phyloP scores from a whole-genome alignment of 2,888 invertebrate species.

The Coleophora deauratella region DNA sequence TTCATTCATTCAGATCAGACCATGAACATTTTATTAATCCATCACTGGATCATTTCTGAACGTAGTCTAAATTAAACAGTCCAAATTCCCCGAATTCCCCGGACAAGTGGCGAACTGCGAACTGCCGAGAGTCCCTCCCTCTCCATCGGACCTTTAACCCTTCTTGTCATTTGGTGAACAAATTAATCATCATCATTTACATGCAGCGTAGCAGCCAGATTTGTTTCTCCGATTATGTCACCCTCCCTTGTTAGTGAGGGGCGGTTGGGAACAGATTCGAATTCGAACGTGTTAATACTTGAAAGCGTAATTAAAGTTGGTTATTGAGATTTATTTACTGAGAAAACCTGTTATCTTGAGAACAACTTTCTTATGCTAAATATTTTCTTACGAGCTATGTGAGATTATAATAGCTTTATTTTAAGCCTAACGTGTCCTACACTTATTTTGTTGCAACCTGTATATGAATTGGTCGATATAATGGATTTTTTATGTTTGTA shows the following conservation, averaged over 20 bases:
- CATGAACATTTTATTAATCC: too few relatives aligned
- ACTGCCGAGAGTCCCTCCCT: not conserved
- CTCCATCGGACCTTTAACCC: slow-evolving; percentile 58
- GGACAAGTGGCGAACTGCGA: slow-evolving; percentile 56
- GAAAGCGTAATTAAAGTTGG: slow-evolving; percentile 24
- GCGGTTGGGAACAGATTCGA: slow-evolving; percentile 50
- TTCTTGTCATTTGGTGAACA: slow-evolving; percentile 72
- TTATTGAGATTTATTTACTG: slow-evolving; percentile 1
- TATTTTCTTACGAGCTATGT: too few relatives aligned
- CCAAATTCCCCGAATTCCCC: slow-evolving; percentile 53
- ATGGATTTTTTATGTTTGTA: too few relatives aligned
- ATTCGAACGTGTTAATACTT: slow-evolving; percentile 55
- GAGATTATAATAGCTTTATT: too few relatives aligned
- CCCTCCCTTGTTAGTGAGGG: slow-evolving; percentile 61
- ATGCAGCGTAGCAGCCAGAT: slow-evolving; percentile 71
- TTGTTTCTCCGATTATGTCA: slow-evolving; percentile 72
- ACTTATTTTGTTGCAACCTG: too few relatives aligned
- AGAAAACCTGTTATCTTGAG: not conserved
- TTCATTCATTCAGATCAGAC: too few relatives aligned
- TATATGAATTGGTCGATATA: too few relatives aligned
- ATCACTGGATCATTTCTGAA: too few relatives aligned
- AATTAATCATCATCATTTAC: slow-evolving; percentile 75
- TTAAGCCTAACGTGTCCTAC: too few relatives aligned
- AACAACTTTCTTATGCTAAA: not conserved
- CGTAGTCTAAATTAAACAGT: slow-evolving; percentile 47